A percentile compares a stretch with the other conserved stretches of the same genome.
Conservation (phyloP, 2,113 vertebrate genomes). For the Corvus cornix region DNA sequence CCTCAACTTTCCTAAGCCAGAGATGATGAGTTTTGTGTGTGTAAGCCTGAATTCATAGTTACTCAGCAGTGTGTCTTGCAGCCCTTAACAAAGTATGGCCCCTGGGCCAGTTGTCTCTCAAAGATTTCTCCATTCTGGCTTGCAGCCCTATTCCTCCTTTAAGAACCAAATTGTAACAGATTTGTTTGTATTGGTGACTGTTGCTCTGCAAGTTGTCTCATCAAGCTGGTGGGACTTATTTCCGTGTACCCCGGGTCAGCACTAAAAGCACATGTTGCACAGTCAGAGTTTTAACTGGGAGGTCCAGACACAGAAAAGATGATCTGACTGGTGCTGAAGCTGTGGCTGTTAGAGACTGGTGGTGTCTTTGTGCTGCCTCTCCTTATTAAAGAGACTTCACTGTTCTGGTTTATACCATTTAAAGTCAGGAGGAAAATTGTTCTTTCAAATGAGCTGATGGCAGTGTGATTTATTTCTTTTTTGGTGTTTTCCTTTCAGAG, state of each 20-base stretch:
- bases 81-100: background rate
- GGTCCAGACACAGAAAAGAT: background rate
- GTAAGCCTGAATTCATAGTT: slow-evolving; percentile 1
- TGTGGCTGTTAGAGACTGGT: background rate
- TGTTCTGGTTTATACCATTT: background rate
- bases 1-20: slow-evolving; percentile 26
- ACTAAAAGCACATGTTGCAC: background rate
- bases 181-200: background rate
- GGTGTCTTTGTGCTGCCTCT: background rate
- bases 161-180: background rate
- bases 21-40: slow-evolving; percentile 6
- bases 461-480: background rate
- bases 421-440: background rate
- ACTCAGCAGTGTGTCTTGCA: background rate
- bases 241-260: background rate
- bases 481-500: slow-evolving; percentile 72
- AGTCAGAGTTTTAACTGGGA: background rate
- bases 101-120: background rate
- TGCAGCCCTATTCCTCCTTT: background rate
- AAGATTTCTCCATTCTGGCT: background rate
- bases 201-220: background rate
- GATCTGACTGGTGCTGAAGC: background rate
- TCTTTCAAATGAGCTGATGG: background rate
- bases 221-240: background rate
- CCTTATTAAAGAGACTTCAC: background rate